Base-by-base conservation (phyloP, 2,888 invertebrate genomes). In the Stenichneumon culpator region DNA sequence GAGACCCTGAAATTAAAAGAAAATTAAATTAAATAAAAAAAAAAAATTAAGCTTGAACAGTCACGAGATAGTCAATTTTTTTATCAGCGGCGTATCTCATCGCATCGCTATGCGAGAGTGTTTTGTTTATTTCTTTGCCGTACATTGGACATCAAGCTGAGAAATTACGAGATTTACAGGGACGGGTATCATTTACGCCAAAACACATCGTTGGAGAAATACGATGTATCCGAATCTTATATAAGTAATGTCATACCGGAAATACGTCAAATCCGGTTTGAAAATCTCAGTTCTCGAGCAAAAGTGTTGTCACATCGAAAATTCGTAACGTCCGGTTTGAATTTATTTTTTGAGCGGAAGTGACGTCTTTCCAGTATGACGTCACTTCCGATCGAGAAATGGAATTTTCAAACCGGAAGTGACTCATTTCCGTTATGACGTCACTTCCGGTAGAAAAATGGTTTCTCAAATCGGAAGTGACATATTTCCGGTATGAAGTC, bases 1-100 rank as follows among this genome's bases (percentile, higher is more conserved):
- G 86, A 98, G 95, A 87, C 96, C 97, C 97, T 4, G 91, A 86
- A 73, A 52, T 22, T 25, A 25, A 36, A 6, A 80, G 36, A 54
- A 77, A 68, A 72, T 65, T 54, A 63, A 60, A 47, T 47, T 4
- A 47, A 16, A 16, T 4, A 4, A 16, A 47, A 47, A 3, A 47
- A 16, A 16, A 44, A 44, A 16, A 16, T 47, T 3, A 47, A 14
- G 4, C 16, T 47, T 47, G 11, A 73, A 79, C 16, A 44, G 16
- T 25, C 28, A 47, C 44, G 5, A 22, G 28, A 50, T 22, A 19
- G 63, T 65, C 65, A 14, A 14, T 65, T 77, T 74, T 60, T 67
- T 50, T 50, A 47, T 32, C 28, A 9, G 63, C 28, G 6, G 4
- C 39, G 39, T 7, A n/a, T 67, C n/a, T 32, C 63, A 4, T 9